Evolutionary conservation across 2,113 vertebrate genomes (phyloP).

Genomic region (Salvelinus alpinus): DNA sequence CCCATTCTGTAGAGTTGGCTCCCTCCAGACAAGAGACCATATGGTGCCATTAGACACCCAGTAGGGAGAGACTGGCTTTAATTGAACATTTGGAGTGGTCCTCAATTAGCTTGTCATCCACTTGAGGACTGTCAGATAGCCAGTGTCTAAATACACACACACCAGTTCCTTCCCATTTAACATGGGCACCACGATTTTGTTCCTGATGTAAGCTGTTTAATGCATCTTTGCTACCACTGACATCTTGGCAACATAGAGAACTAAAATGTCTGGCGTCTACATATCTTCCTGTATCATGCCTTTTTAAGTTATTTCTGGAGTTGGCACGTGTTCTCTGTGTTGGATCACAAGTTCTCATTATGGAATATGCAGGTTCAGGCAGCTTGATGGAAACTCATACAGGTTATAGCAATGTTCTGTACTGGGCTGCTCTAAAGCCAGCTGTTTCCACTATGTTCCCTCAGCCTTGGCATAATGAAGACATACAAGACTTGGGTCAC

Average conservation of each 20-base stretch:
- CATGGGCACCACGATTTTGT: not conserved
- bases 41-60: constrained; percentile 14
- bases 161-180: not conserved
- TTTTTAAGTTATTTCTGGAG: not conserved
- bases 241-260: not conserved
- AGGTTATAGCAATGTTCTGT: not conserved
- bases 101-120: constrained; percentile 19
- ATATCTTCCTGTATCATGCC: not conserved
- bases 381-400: not conserved
- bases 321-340: not conserved
- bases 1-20: not conserved
- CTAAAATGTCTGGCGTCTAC: not conserved
- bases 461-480: not conserved
- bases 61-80: constrained; percentile 1
- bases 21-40: constrained; percentile 12
- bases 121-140: too few species aligned
- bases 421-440: not conserved
- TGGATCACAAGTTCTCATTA: not conserved
- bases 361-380: not conserved
- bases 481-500: not conserved
- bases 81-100: constrained; percentile 13
- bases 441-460: not conserved
- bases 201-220: not conserved
- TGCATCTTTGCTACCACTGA: not conserved
- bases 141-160: not conserved